Percentiles rank a stretch among this genome's conserved stretches.
phyloP scores from a whole-genome alignment of 2,113 vertebrate genomes.

The Vulpes lagopus region DNA sequence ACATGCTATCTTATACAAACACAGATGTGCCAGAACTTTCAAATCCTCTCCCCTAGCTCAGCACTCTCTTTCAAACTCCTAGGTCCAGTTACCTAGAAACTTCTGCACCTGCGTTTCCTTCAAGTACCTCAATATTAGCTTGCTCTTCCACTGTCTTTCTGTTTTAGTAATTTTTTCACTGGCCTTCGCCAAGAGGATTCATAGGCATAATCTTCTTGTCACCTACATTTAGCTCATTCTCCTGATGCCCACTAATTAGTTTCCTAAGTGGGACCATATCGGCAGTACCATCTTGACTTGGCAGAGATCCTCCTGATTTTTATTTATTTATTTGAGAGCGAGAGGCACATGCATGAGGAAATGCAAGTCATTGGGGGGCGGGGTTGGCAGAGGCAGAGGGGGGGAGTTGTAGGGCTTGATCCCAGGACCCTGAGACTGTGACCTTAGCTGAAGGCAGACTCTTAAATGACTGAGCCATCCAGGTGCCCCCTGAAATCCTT shows the following conservation, averaged over 20 bases:
- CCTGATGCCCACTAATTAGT: not conserved
- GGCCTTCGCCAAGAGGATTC: not conserved
- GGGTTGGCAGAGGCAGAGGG: not conserved
- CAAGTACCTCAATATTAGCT: not conserved
- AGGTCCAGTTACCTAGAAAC: not conserved
- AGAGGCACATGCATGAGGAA: accelerated
- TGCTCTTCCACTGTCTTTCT: not conserved
- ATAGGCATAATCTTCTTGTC: not conserved
- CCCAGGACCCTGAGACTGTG: not conserved
- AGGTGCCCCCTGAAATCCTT: not conserved
- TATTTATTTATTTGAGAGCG: not conserved
- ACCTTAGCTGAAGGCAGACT: not conserved
- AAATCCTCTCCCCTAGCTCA: not conserved
- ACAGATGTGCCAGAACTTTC: not conserved
- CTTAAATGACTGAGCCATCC: not conserved
- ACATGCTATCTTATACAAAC: not conserved
- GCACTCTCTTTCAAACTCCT: not conserved
- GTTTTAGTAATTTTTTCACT: not conserved
- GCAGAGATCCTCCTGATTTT: not conserved
- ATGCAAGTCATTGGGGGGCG: too few relatives aligned
- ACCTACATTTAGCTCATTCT: not conserved
- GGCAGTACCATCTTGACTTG: not conserved
- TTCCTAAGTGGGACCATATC: not conserved
- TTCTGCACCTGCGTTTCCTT: not conserved
- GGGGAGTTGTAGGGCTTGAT: not conserved